A percentile compares a stretch with the other conserved stretches of the same genome.
phyloP scores from a whole-genome alignment of 64 coral and sea anemone species.

The Dendronephthya gigantea region DNA sequence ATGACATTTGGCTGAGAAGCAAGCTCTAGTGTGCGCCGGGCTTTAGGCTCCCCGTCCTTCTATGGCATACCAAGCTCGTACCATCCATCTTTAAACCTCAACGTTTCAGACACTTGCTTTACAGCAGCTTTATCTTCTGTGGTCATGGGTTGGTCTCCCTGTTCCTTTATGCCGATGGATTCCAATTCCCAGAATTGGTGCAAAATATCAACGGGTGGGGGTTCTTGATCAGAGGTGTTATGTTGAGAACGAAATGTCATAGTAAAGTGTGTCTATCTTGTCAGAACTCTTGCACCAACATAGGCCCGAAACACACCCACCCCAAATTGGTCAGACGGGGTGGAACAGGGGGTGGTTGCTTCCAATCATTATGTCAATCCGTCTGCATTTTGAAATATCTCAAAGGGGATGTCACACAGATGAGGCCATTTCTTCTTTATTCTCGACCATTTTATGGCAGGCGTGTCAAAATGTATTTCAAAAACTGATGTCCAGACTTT shows the following conservation, averaged over 20 bases:
- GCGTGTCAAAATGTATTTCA: slow-evolving; percentile 50
- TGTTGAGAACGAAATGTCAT: slow-evolving; percentile 6
- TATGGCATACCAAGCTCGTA: slow-evolving; percentile 42
- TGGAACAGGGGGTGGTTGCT: slow-evolving; percentile 40
- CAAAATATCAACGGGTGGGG: neutral
- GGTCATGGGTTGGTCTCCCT: slow-evolving; percentile 5
- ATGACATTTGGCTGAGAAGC: too few species aligned
- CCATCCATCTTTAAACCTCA: neutral
- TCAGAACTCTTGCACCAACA: slow-evolving; percentile 25
- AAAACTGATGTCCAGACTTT: too few species aligned
- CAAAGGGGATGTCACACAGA: slow-evolving; percentile 27
- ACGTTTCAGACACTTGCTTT: slow-evolving; percentile 6
- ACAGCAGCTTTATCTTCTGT: slow-evolving; percentile 23
- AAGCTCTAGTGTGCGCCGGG: too few species aligned
- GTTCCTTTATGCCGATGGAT: slow-evolving; percentile 24
- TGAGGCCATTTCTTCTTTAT: slow-evolving; percentile 48
- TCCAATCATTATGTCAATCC: slow-evolving; percentile 29
- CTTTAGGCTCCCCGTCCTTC: slow-evolving; percentile 40
- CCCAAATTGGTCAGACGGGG: slow-evolving; percentile 24
- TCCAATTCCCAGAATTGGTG: slow-evolving; percentile 26
- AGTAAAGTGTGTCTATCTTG: slow-evolving; percentile 19
- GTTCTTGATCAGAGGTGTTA: neutral
- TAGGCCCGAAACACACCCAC: slow-evolving; percentile 33
- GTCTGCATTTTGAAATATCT: slow-evolving; percentile 8
- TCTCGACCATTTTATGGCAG: slow-evolving; percentile 38